These are phyloP conservation scores for Apodemus speciosus DNA, from an alignment of 2,113 vertebrate species.

Conservation along the genomic window DNA sequence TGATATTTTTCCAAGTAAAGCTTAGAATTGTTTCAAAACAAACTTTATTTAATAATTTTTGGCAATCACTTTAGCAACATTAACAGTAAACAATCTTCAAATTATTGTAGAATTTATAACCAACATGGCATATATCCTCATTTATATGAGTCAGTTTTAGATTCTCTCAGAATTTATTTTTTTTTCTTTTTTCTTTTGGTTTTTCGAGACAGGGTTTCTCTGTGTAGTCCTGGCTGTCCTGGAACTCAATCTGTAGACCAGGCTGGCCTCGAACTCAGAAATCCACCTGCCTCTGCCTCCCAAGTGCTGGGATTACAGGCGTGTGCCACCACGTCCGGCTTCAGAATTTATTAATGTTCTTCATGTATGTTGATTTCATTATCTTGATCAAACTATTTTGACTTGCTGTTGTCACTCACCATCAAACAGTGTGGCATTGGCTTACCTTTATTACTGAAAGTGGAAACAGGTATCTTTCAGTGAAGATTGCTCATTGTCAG, in stretches of 20 bases:
- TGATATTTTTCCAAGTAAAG: neutral
- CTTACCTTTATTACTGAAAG: neutral
- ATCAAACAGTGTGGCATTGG: neutral
- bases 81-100: conserved; percentile 32
- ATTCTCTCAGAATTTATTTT: conserved; percentile 10
- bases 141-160: neutral
- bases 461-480: neutral
- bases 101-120: conserved; percentile 42
- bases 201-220: too few species aligned
- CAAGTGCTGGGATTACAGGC: too few species aligned
- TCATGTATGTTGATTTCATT: neutral
- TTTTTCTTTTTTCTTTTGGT: too few species aligned
- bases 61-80: conserved; percentile 13
- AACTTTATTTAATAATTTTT: conserved; percentile 43
- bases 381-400: conserved; percentile 1
- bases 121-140: neutral
- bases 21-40: conserved; percentile 58
- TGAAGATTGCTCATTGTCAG: neutral
- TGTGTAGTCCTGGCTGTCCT: too few species aligned
- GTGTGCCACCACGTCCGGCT: too few species aligned
- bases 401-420: neutral
- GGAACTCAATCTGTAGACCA: too few species aligned
- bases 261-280: too few species aligned
- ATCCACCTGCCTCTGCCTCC: too few species aligned
- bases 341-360: neutral